Conservation (phyloP, 2,888 invertebrate species). For the Tubulanus polymorphus region DNA sequence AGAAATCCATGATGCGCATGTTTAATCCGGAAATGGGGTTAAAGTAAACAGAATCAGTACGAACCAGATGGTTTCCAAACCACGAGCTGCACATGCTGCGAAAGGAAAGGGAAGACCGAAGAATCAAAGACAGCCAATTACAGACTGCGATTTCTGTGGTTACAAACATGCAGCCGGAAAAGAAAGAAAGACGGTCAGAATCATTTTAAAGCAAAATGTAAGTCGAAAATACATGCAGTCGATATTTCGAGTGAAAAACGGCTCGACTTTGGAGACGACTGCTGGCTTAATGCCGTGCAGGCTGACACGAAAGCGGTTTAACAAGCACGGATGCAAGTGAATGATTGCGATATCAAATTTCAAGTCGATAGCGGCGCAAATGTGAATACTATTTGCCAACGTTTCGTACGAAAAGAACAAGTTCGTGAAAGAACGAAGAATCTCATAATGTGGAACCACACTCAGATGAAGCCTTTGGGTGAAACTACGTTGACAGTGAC, state of each 20-base stretch:
- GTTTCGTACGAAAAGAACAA: conserved; percentile 4
- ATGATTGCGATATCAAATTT: conserved; percentile 2
- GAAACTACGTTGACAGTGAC: not conserved
- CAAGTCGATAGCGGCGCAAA: conserved; percentile 10
- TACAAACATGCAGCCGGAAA: not conserved
- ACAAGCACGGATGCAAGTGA: not conserved
- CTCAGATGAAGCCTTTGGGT: conserved; percentile 4
- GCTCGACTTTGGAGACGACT: not conserved
- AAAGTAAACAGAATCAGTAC: not conserved
- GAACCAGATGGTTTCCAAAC: no score
- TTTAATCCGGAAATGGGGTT: not conserved
- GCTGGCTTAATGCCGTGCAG: not conserved
- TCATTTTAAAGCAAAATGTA: not conserved
- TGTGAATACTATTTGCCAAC: conserved; percentile 12
- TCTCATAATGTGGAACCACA: conserved; percentile 7
- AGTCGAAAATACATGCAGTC: not conserved
- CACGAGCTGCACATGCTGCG: not conserved
- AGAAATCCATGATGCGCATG: not conserved
- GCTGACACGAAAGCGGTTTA: not conserved
- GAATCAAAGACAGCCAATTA: no score
- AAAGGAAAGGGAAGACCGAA: no score
- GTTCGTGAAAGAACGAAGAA: not conserved
- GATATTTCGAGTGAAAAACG: not conserved
- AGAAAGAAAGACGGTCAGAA: not conserved
- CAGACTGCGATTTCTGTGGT: not conserved